These are phyloP conservation scores for Heliocidaris tuberculata DNA, from an alignment of 35 echinoderm and acorn worm species.

Conservation along the genomic window DNA sequence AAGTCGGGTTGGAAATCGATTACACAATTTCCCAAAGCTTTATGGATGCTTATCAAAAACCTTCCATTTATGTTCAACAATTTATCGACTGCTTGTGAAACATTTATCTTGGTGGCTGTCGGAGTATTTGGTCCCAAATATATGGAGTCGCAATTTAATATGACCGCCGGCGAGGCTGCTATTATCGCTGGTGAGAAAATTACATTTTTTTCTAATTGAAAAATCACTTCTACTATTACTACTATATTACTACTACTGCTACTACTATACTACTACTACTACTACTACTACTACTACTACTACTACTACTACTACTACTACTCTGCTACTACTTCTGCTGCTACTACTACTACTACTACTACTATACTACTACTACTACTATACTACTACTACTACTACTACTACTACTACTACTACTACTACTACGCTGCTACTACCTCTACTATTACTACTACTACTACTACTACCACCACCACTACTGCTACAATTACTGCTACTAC, in stretches of 20 bases:
- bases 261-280: constrained; percentile 40
- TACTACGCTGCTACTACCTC: background rate
- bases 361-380: background rate
- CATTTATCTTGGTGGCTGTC: constrained; percentile 81
- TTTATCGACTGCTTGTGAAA: constrained; percentile 69
- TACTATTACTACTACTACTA: constrained; percentile 31
- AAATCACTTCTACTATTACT: background rate
- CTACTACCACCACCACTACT: constrained; percentile 15
- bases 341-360: background rate
- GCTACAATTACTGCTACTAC: background rate
- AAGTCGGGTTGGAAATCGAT: background rate
- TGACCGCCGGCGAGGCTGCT: constrained; percentile 75
- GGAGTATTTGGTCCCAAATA: constrained; percentile 97
- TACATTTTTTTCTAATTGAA: no score
- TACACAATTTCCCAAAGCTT: constrained; percentile 72
- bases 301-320: constrained; percentile 25
- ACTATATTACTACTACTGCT: constrained; percentile 37
- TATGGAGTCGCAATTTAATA: constrained; percentile 90
- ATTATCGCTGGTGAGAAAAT: constrained; percentile 72
- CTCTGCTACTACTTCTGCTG: background rate
- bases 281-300: background rate
- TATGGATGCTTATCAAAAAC: constrained; percentile 74
- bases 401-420: constrained; percentile 28
- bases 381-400: constrained; percentile 1
- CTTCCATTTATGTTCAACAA: constrained; percentile 92